Percentiles rank a stretch among this genome's conserved stretches.
Conservation (phyloP, 2,797 vertebrate genomes). For the Cyclura pinguis region DNA sequence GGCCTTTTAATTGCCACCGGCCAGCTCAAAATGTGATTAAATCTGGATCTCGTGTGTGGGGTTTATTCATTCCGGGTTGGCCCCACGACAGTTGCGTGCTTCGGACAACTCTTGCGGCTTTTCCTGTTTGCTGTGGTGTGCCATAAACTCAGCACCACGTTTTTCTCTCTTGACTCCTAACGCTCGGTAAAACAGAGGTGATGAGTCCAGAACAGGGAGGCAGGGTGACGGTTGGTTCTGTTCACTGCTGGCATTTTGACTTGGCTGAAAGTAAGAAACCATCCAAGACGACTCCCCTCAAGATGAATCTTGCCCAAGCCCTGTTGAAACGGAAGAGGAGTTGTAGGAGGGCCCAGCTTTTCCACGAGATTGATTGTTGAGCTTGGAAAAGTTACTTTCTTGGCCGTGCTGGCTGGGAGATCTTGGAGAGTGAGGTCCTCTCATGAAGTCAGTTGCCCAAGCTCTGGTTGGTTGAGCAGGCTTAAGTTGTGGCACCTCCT, state of each 20-base stretch:
- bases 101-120: not conserved
- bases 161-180: not conserved
- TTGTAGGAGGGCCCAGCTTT: slow-evolving; percentile 52
- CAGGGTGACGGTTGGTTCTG: no score
- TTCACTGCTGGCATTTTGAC: not conserved
- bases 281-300: no score
- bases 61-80: no score
- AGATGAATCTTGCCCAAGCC: not conserved
- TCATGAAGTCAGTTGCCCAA: no score
- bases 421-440: not conserved
- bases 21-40: not conserved
- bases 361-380: slow-evolving; percentile 15
- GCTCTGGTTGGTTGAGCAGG: no score
- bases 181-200: not conserved
- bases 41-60: not conserved
- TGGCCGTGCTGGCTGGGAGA: not conserved
- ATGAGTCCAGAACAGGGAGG: not conserved
- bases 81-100: not conserved
- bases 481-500: not conserved
- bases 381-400: not conserved
- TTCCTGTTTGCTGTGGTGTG: not conserved
- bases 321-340: not conserved
- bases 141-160: not conserved
- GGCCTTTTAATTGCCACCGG: no score
- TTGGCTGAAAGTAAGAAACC: not conserved